Percentiles rank a stretch among this genome's conserved stretches.
Conservation (phyloP, 2,797 vertebrate species). For the Botia kubotai region DNA sequence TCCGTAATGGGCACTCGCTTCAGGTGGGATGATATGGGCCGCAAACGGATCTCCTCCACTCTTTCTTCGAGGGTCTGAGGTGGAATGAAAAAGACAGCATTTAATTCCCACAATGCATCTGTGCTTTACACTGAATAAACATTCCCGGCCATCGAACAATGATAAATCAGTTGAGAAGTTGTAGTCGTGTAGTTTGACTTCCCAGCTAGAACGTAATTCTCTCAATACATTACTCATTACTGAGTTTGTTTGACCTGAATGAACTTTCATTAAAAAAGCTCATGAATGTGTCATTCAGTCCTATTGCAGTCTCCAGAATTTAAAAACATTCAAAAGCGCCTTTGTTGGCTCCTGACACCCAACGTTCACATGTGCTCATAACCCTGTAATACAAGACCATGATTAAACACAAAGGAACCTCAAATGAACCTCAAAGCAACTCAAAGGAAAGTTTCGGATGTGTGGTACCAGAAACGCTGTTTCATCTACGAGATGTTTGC, state of each 20-base stretch:
- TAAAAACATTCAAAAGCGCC: conserved; percentile 3
- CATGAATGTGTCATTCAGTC: conserved; percentile 5
- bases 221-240: background rate
- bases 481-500: conserved; percentile 45
- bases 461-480: conserved; percentile 47
- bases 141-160: background rate
- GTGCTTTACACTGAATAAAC: background rate
- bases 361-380: conserved; percentile 56
- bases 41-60: conserved; percentile 91
- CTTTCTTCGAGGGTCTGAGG: conserved; percentile 85
- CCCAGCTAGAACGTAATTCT: background rate
- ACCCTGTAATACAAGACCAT: conserved; percentile 62
- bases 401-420: conserved; percentile 27
- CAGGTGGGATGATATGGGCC: conserved; percentile 85
- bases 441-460: conserved; percentile 69
- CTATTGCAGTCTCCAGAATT: background rate
- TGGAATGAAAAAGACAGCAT: background rate
- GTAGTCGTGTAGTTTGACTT: background rate
- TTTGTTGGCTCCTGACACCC: conserved; percentile 19
- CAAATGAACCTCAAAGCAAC: conserved; percentile 61
- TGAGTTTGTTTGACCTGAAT: background rate
- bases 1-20: conserved; percentile 87
- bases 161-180: background rate
- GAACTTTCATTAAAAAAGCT: background rate
- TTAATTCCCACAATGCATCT: background rate